Evolutionary conservation across 2,113 vertebrate genomes (phyloP).

Genomic region (Serilophus lunatus): DNA sequence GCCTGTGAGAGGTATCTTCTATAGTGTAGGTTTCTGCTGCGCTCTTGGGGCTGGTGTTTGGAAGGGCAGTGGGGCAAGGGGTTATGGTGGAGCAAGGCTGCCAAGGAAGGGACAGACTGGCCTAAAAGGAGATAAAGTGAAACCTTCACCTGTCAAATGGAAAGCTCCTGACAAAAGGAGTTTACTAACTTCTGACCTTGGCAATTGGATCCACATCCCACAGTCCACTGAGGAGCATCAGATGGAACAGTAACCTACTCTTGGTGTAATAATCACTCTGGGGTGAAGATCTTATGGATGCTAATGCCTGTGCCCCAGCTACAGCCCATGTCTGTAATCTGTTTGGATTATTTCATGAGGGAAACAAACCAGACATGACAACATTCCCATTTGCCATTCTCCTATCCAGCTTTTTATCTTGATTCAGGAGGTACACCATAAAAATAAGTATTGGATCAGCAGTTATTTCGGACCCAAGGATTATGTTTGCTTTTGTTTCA

Average conservation of each 20-base stretch:
- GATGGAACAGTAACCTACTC: not conserved
- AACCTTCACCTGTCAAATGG: not conserved
- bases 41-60: not conserved
- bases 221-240: not conserved
- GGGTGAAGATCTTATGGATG: accelerated
- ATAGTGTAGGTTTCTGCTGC: not conserved
- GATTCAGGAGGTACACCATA: not conserved
- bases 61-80: not conserved
- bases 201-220: not conserved
- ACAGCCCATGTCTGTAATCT: not conserved
- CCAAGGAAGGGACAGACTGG: not conserved
- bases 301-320: not conserved
- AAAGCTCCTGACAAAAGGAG: not conserved
- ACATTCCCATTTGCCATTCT: not conserved
- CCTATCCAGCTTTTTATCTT: not conserved
- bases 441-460: not conserved
- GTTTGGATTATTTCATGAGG: not conserved
- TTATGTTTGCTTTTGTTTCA: not conserved
- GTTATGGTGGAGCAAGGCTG: not conserved
- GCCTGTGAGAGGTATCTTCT: not conserved
- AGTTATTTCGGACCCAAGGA: not conserved
- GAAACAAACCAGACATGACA: not conserved
- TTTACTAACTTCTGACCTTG: not conserved
- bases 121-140: not conserved
- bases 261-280: not conserved